These are phyloP conservation scores for Lumbricus terrestris DNA, from an alignment of 2,888 invertebrate genomes.

Conservation along the genomic window DNA sequence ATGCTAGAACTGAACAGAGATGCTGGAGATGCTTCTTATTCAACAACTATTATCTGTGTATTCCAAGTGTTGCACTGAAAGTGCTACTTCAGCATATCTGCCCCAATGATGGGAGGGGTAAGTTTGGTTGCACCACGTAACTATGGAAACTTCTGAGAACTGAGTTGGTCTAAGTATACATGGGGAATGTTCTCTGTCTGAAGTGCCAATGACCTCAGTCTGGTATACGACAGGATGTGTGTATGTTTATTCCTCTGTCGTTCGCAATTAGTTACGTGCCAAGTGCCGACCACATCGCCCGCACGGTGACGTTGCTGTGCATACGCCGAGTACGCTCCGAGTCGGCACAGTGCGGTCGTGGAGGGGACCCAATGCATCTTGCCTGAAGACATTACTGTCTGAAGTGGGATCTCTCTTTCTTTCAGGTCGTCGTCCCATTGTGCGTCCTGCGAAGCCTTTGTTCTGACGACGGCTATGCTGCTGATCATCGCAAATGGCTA, in stretches of 20 bases:
- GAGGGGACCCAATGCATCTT: background rate
- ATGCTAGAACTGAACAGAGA: no score
- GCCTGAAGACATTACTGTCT: background rate
- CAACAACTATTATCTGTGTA: no score
- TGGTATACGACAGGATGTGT: background rate
- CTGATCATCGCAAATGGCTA: background rate
- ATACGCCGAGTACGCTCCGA: background rate
- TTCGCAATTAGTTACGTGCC: background rate
- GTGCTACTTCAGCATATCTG: background rate
- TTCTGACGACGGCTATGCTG: background rate
- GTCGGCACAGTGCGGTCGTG: background rate
- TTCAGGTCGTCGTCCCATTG: background rate
- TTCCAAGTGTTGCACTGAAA: no score
- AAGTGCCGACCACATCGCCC: background rate
- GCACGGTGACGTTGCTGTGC: no score
- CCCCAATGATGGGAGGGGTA: background rate
- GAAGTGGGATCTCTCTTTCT: background rate
- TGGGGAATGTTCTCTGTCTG: background rate
- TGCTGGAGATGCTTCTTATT: no score
- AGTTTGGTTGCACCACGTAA: background rate
- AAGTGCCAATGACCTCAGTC: background rate
- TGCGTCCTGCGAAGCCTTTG: background rate
- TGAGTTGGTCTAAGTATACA: background rate
- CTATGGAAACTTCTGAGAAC: background rate
- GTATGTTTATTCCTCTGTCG: background rate